Base-by-base conservation (phyloP, 1,140 invertebrate genomes). In the Bombus pascuorum region DNA sequence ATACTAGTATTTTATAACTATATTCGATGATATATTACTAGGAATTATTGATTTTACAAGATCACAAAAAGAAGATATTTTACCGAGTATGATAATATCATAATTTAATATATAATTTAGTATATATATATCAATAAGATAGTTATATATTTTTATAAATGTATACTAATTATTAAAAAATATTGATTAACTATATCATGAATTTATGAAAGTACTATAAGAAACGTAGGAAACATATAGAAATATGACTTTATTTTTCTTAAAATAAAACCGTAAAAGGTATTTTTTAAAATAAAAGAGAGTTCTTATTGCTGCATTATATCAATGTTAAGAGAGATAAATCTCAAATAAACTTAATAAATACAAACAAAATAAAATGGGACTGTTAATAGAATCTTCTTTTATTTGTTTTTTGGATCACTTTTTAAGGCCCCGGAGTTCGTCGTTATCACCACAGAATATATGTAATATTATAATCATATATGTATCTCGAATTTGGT, bases 381-480 rank as follows among this genome's bases (percentile, higher is more conserved):
- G 6, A 34, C 32, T 34, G 8, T 66, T 3, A 66, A 34, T 66
- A 34, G 15, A 34, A 66, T 66, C 15, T 34, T 34, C 34, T 34
- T 66, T 34, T 66, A 18, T 66, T 66, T 34, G n/a, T 9, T 66
- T 18, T 32, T 34, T 66, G 32, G 32, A 66, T 66, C 32, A 66
- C 15, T 66, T 32, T 66, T 66, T 70, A 70, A 37, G 22, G 32
- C 34, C 15, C 18, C 71, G 70, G 37, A 89, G 34, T 80, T 86
- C 47, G n/a, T 74, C 37, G 73, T 47, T 59, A 79, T 42, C 57
- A 70, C 34, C 77, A 77, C 66, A 37, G 71, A 59, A 81, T 89
- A 65, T 78, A n/a, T 32, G n/a, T 66, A 76, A 89, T 42, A 85
- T 72, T 77, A n/a, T 83, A 82, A 68, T 62, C 59, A 62, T n/a